Evolutionary conservation across 1,140 invertebrate genomes (phyloP), one percentile per base, ranked within the genome.

Genomic region (Zelostemma sp.): DNA sequence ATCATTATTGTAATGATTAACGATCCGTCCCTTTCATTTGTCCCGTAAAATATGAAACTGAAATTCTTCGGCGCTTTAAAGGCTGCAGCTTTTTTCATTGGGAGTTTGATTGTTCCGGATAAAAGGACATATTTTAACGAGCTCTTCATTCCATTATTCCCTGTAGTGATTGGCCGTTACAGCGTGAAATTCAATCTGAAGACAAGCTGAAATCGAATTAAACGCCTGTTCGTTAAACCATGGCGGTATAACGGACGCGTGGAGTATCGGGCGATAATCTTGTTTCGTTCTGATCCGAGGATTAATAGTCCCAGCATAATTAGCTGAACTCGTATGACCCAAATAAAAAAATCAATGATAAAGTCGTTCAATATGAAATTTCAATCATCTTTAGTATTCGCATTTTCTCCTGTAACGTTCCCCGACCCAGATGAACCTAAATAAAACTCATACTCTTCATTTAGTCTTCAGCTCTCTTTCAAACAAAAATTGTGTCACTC

Each of bases 401-500:
- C n/a, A n/a, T n/a, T n/a, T n/a, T n/a, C n/a, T n/a, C n/a, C n/a
- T n/a, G n/a, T n/a, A n/a, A n/a, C n/a, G n/a, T n/a, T n/a, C n/a
- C n/a, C n/a, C n/a, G n/a, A n/a, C n/a, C n/a, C n/a, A n/a, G n/a
- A n/a, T n/a, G n/a, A 25, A 25, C 3, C 21, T 25, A 25, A 4
- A 25, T 25, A 8, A 8, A 25, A 25, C 21, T 4, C 21, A 3
- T 25, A 8, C 21, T 25, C 3, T 25, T 8, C n/a, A n/a, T n/a
- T n/a, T n/a, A n/a, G n/a, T n/a, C n/a, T n/a, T 25, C 21, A 25
- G 8, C 21, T 25, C 21, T 25, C 3, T 25, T 25, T 25, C 8
- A 25, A 25, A 3, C 8, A 25, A 25, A 25, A 3, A 8, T 25
- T 25, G 3, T 25, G 54, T 65, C 53, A 65, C n/a, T n/a, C n/a